These are phyloP conservation scores for Callosobruchus maculatus DNA, from an alignment of 2,888 invertebrate species.

Conservation along the genomic window DNA sequence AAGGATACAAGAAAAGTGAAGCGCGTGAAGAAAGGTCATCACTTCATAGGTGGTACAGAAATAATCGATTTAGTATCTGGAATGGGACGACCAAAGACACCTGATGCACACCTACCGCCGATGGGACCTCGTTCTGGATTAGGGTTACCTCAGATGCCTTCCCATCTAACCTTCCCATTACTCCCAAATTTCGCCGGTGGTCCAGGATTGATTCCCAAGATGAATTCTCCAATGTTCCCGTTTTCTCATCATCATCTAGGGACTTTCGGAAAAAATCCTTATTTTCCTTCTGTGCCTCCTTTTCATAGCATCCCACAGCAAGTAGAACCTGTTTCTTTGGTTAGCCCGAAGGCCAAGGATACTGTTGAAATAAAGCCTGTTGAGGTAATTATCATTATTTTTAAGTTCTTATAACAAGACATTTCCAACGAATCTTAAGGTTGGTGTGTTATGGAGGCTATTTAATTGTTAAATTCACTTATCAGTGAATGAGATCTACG, in stretches of 20 bases:
- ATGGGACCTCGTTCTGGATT: slow-evolving; percentile 19
- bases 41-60: slow-evolving; percentile 28
- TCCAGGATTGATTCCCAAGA: slow-evolving; percentile 33
- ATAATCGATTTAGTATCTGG: slow-evolving; percentile 29
- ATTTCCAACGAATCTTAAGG: no score
- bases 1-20: slow-evolving; percentile 45
- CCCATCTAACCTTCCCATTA: slow-evolving; percentile 53
- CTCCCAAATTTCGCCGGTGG: slow-evolving; percentile 52
- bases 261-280: slow-evolving; percentile 58
- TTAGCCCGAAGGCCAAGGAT: slow-evolving; percentile 25
- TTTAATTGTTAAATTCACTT: no score
- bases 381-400: slow-evolving; percentile 8
- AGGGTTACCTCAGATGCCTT: slow-evolving; percentile 21
- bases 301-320: slow-evolving; percentile 56
- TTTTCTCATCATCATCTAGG: slow-evolving; percentile 38
- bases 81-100: slow-evolving; percentile 46
- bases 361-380: slow-evolving; percentile 20
- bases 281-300: slow-evolving; percentile 51
- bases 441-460: no score
- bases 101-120: slow-evolving; percentile 37
- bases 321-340: slow-evolving; percentile 25
- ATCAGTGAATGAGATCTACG: no score
- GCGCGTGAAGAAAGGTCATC: slow-evolving; percentile 29
- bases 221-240: slow-evolving; percentile 40
- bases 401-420: slow-evolving; percentile 5